Evolutionary conservation across 2,113 vertebrate species (phyloP).

Genomic region (Pholis gunnellus): DNA sequence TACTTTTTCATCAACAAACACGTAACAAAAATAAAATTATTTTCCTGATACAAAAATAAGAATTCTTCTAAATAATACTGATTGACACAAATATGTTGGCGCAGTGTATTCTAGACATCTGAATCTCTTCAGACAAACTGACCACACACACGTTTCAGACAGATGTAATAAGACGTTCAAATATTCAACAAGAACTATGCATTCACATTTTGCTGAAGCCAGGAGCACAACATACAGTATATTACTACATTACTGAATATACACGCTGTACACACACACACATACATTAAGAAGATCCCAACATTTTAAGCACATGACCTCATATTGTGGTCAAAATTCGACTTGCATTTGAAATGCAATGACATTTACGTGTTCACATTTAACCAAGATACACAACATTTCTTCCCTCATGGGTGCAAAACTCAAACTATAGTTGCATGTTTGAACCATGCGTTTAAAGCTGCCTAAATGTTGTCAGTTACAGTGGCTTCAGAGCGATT

Average conservation of each 20-base stretch:
- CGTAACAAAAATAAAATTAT: slow-evolving; percentile 56
- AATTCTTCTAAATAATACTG: slow-evolving; percentile 65
- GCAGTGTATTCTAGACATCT: slow-evolving; percentile 2
- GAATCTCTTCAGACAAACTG: background rate
- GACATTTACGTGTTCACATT: slow-evolving; percentile 37
- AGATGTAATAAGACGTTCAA: background rate
- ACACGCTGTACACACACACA: background rate
- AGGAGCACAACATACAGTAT: background rate
- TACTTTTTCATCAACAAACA: slow-evolving; percentile 1
- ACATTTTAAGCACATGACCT: background rate
- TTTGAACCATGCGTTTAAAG: background rate
- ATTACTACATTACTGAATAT: background rate
- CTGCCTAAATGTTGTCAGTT: background rate
- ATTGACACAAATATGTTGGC: slow-evolving; percentile 33
- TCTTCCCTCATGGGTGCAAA: background rate
- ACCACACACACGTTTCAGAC: background rate
- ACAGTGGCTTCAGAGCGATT: background rate
- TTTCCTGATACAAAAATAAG: slow-evolving; percentile 37
- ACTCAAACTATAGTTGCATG: background rate
- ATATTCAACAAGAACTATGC: background rate
- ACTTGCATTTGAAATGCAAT: background rate
- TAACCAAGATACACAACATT: background rate
- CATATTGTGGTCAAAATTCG: background rate
- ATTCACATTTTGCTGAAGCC: slow-evolving; percentile 5
- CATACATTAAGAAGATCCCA: background rate